Evolutionary conservation across 2,113 vertebrate genomes (phyloP), one percentile per base, ranked within the genome.

Genomic region (Trogon surrucura): DNA sequence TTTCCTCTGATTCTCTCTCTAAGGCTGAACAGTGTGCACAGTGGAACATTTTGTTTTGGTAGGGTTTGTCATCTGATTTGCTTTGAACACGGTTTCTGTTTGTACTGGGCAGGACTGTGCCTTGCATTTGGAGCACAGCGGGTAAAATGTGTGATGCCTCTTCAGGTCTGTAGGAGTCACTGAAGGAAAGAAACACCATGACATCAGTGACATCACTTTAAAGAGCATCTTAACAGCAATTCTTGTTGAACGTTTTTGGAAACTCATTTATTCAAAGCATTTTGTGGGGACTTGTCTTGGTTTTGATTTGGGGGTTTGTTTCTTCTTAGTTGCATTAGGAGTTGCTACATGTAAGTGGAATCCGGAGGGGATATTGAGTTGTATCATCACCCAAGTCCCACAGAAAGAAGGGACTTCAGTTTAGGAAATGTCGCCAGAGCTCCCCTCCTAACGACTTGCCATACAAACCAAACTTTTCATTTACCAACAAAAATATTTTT

Each of bases 21-120:
- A 11, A 79, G 90, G 88, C 41, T 61, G n/a, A 47, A 77, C 26
- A 22, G 21, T 90, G 64, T 83, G 77, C 66, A 80, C 75, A 66
- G 30, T 6, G 26, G 44, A 83, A 54, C 17, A 3, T 80, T 93
- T 66, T 61, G 58, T 72, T 95, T 90, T 77, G 85, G 79, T 88
- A 70, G 79, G 70, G 74, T 38, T 57, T 69, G 61, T 65, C n/a
- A 34, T 92, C 83, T 79, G 66, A 69, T 73, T 90, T 92, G 51
- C 16, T 92, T 70, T 67, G 51, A 27, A 16, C 38, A 74, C 51
- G 73, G 16, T 8, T 50, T 21, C n/a, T 51, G 73, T 66, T 83
- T 57, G 26, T 80, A 15, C 15, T 48, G 82, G 74, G 32, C 22
- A 47, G 60, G 32, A 78, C 20, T 20, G 41, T 61, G 56, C 47